These are phyloP conservation scores for Micronycteris hirsuta DNA, from an alignment of 2,113 vertebrate species.

Conservation along the genomic window DNA sequence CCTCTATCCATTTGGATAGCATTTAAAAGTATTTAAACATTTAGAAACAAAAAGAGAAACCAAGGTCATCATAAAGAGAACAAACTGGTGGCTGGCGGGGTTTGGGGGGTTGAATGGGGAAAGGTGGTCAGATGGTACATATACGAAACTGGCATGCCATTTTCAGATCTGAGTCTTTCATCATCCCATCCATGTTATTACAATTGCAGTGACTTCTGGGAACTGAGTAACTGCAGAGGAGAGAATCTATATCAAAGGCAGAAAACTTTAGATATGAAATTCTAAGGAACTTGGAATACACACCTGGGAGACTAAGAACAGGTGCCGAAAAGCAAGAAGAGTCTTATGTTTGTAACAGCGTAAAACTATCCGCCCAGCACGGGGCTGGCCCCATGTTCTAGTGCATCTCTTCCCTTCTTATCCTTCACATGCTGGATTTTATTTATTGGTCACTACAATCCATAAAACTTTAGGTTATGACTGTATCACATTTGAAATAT, in stretches of 20 bases:
- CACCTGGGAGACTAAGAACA: background rate
- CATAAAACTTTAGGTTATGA: background rate
- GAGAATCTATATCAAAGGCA: background rate
- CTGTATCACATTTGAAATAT: background rate
- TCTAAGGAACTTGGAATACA: background rate
- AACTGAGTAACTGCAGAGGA: background rate
- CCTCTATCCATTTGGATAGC: background rate
- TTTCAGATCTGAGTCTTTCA: background rate
- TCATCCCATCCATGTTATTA: background rate
- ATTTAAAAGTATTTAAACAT: conserved; percentile 35
- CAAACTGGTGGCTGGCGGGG: background rate
- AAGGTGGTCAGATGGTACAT: background rate
- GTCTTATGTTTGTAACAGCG: background rate
- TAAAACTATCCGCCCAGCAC: background rate
- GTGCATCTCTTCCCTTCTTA: background rate
- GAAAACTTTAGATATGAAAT: background rate
- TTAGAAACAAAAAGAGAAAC: background rate
- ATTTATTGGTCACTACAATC: background rate
- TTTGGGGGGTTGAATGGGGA: background rate
- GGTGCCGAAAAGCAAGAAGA: background rate
- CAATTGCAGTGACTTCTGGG: background rate
- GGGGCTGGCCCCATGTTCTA: background rate
- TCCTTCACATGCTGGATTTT: background rate
- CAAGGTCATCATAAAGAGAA: background rate
- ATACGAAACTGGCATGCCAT: background rate